phyloP scores from a whole-genome alignment of 2,888 invertebrate genomes.

The Geophilus truncorum region DNA sequence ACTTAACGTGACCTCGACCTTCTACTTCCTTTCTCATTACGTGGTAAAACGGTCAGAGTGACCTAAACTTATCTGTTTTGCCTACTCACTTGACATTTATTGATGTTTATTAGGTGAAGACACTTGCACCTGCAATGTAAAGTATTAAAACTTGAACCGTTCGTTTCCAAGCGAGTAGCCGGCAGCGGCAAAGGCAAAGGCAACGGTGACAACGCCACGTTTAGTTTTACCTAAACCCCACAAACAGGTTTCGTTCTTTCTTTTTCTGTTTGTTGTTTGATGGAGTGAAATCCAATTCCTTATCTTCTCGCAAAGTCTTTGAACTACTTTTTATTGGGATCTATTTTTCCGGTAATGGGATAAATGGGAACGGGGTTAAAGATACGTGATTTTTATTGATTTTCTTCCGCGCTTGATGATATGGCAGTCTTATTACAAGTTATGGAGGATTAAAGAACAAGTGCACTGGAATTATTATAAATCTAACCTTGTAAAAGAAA shows the following conservation, averaged over 20 bases:
- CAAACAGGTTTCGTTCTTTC: no score
- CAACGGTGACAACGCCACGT: background rate
- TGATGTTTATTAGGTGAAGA: background rate
- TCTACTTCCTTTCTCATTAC: background rate
- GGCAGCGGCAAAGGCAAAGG: no score
- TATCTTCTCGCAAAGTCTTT: background rate
- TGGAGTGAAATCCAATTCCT: background rate
- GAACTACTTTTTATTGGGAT: background rate
- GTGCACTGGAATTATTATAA: no score
- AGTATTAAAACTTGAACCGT: background rate
- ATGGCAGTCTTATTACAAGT: no score
- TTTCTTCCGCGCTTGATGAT: no score
- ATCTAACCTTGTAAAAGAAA: no score
- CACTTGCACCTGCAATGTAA: background rate
- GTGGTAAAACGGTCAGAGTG: background rate
- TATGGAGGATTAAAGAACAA: no score
- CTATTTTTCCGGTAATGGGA: background rate
- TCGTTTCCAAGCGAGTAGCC: no score
- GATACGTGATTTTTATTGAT: no score
- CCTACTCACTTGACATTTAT: background rate
- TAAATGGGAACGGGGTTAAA: no score
- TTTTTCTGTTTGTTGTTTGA: background rate
- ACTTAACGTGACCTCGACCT: background rate
- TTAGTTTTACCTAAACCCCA: no score
- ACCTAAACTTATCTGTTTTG: background rate